Conservation (phyloP, 2,888 invertebrate genomes). For the Brachyptera risi region DNA sequence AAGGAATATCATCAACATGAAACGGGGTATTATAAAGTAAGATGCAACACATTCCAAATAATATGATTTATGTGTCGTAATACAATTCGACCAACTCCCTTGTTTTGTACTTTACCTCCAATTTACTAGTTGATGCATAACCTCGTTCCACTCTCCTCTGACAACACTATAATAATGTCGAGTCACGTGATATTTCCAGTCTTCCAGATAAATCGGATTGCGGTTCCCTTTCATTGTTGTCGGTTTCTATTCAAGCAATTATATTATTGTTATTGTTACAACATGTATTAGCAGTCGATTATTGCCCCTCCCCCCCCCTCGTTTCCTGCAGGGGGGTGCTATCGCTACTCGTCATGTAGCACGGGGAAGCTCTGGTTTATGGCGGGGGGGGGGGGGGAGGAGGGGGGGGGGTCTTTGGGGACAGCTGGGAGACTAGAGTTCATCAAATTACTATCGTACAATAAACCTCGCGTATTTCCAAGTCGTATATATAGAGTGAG, state of each 20-base stretch:
- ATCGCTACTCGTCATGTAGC: conserved; percentile 12
- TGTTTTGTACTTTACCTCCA: too few species aligned
- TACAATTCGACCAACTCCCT: too few species aligned
- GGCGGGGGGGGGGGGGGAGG: conserved; percentile 5
- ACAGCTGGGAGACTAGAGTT: conserved; percentile 23
- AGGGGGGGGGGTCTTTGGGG: conserved; percentile 2
- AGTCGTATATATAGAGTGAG: conserved; percentile 1
- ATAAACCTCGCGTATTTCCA: conserved; percentile 20
- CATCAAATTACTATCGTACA: conserved; percentile 33
- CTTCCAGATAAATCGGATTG: conserved; percentile 23
- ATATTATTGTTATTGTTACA: conserved; percentile 29
- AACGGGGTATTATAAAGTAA: too few species aligned
- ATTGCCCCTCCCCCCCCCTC: conserved; percentile 13
- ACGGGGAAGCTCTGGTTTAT: conserved; percentile 1
- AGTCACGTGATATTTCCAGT: conserved; percentile 17
- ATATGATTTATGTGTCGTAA: too few species aligned
- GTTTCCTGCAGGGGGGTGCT: conserved; percentile 16
- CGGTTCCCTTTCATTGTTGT: conserved; percentile 26
- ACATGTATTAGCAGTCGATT: conserved; percentile 31
- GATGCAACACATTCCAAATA: too few species aligned
- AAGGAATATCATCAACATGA: too few species aligned
- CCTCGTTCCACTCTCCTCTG: too few species aligned
- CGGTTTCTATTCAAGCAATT: conserved; percentile 13
- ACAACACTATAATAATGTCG: conserved; percentile 12
- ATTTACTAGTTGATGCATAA: too few species aligned